Conservation (phyloP, 1,140 invertebrate genomes). For the Melitaea cinxia region DNA sequence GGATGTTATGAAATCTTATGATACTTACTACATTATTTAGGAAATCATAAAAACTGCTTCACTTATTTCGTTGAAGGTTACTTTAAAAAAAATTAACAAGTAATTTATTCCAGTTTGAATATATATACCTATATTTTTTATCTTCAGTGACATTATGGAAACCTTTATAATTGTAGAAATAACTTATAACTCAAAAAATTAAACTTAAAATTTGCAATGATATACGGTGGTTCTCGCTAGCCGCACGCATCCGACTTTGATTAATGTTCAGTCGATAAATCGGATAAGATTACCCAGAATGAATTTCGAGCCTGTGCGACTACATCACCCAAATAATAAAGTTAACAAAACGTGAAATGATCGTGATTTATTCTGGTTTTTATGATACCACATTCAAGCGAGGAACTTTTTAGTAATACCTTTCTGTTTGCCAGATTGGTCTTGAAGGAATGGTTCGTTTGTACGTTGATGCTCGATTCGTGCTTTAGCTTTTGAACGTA, state of each 20-base stretch:
- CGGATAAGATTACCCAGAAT: slow-evolving; percentile 28
- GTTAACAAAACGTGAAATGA: slow-evolving; percentile 14
- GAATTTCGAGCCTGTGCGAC: slow-evolving; percentile 19
- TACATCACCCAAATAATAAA: slow-evolving; percentile 16
- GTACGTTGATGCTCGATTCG: no score
- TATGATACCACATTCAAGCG: not conserved
- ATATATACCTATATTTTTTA: no score
- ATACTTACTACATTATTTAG: no score
- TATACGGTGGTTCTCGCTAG: not conserved
- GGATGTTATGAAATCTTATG: no score
- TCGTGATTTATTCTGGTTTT: slow-evolving; percentile 10
- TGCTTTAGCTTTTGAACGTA: no score
- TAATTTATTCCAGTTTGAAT: no score
- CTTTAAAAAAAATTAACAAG: no score
- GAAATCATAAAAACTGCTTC: no score
- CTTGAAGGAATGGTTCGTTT: no score
- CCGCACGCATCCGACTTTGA: slow-evolving; percentile 22
- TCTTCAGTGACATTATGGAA: not conserved
- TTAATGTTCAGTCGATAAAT: slow-evolving; percentile 31
- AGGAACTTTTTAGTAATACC: not conserved
- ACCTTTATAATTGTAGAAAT: not conserved
- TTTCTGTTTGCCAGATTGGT: not conserved
- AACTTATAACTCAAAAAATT: not conserved
- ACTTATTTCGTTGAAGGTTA: no score
- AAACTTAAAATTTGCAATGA: slow-evolving; percentile 13